Conservation (phyloP, 2,888 invertebrate species). For the Phortica magna region DNA sequence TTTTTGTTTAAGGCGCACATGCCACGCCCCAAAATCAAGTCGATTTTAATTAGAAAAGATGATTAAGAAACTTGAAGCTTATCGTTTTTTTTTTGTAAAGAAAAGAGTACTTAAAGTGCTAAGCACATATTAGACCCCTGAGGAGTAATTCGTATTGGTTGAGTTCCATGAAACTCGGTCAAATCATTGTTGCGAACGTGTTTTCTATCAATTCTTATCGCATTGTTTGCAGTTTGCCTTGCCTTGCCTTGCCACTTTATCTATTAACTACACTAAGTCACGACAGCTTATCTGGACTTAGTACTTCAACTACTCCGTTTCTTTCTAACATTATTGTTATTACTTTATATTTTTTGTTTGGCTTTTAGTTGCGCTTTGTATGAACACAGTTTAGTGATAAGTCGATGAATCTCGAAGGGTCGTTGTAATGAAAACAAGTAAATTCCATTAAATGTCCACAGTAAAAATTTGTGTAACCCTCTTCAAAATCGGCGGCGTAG, state of each 20-base stretch:
- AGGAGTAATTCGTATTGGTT: not conserved
- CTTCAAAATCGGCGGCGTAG: too few species aligned
- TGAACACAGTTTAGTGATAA: too few species aligned
- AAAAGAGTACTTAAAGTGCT: not conserved
- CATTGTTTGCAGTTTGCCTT: not conserved
- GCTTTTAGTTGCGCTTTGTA: too few species aligned
- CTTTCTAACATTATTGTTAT: not conserved
- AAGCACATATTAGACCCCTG: not conserved
- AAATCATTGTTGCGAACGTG: not conserved
- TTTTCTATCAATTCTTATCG: not conserved
- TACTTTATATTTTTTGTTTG: not conserved
- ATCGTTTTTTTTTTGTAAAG: not conserved
- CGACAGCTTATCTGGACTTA: not conserved
- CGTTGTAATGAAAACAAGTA: too few species aligned
- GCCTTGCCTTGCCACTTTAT: not conserved
- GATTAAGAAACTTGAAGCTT: too few species aligned
- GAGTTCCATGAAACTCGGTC: not conserved
- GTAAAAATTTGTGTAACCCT: too few species aligned
- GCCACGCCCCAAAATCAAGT: too few species aligned
- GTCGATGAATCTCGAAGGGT: too few species aligned
- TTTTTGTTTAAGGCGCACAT: too few species aligned
- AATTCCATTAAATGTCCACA: too few species aligned
- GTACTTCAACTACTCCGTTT: not conserved
- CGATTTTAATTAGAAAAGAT: too few species aligned
- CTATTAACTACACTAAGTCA: not conserved